These are phyloP conservation scores for Mesorhabditis spiculigera DNA, from an alignment of 2,888 invertebrate genomes.

Conservation along the genomic window DNA sequence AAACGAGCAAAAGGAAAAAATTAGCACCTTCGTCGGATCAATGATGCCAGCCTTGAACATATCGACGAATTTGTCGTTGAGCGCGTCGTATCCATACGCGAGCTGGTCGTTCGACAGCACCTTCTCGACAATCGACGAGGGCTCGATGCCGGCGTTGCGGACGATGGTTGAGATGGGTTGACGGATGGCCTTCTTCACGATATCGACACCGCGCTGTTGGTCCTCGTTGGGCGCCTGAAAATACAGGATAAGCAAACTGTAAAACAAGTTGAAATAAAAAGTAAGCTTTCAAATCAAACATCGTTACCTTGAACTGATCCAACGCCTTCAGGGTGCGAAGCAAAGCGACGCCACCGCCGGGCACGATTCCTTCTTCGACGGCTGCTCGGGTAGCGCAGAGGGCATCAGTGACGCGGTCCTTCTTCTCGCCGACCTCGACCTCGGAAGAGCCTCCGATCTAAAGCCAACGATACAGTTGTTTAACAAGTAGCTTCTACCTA, in stretches of 20 bases:
- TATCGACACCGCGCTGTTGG: slow-evolving; percentile 70
- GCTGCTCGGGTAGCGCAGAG: slow-evolving; percentile 90
- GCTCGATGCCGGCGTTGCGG: slow-evolving; percentile 86
- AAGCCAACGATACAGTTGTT: not conserved
- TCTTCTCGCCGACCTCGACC: slow-evolving; percentile 93
- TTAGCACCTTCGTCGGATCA: slow-evolving; percentile 85
- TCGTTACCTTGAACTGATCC: slow-evolving; percentile 66
- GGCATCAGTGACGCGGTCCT: slow-evolving; percentile 90
- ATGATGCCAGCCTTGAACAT: slow-evolving; percentile 91
- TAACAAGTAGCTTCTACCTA: not conserved
- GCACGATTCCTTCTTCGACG: slow-evolving; percentile 90
- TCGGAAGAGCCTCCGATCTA: slow-evolving; percentile 75
- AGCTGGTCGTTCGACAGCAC: slow-evolving; percentile 67
- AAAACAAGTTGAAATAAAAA: not conserved
- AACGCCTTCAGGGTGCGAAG: slow-evolving; percentile 77
- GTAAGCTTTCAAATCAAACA: not conserved
- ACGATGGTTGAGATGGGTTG: slow-evolving; percentile 89
- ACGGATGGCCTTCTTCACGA: slow-evolving; percentile 78
- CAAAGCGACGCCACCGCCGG: slow-evolving; percentile 83
- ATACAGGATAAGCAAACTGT: not conserved
- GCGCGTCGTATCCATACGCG: slow-evolving; percentile 82
- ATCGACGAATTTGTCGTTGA: slow-evolving; percentile 82
- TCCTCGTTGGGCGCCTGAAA: slow-evolving; percentile 46
- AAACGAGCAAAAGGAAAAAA: no score
- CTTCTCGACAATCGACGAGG: slow-evolving; percentile 85